Evolutionary conservation across 2,888 invertebrate genomes (phyloP).

Genomic region (Drosophila mulleri): DNA sequence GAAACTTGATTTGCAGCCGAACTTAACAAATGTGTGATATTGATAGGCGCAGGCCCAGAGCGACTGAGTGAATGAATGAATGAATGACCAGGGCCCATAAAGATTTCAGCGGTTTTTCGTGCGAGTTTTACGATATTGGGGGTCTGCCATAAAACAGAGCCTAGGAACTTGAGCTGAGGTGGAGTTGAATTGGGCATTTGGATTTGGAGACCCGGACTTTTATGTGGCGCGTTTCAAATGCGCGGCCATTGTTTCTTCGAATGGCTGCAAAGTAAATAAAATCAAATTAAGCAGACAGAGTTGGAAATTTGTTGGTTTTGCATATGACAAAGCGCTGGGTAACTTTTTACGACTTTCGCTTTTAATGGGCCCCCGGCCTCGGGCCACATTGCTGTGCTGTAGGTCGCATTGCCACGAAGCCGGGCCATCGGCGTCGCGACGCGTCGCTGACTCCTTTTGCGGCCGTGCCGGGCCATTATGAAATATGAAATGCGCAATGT

Average conservation of each 20-base stretch:
- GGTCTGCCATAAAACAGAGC: slow-evolving; percentile 34
- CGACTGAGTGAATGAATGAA: slow-evolving; percentile 26
- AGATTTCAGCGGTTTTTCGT: slow-evolving; percentile 64
- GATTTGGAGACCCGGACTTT: slow-evolving; percentile 8
- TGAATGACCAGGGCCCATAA: slow-evolving; percentile 61
- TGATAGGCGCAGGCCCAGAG: slow-evolving; percentile 26
- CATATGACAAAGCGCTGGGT: slow-evolving; percentile 70
- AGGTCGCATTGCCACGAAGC: slow-evolving; percentile 56
- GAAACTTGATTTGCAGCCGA: slow-evolving; percentile 73
- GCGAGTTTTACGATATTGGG: slow-evolving; percentile 41
- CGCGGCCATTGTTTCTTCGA: slow-evolving; percentile 59
- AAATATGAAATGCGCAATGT: slow-evolving; percentile 72
- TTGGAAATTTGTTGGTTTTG: slow-evolving; percentile 66
- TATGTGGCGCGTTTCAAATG: slow-evolving; percentile 65
- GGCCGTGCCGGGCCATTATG: slow-evolving; percentile 54
- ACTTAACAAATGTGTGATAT: slow-evolving; percentile 41
- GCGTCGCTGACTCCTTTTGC: slow-evolving; percentile 22
- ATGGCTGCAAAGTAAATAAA: slow-evolving; percentile 50
- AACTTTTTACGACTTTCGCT: slow-evolving; percentile 74
- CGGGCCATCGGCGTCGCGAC: not conserved
- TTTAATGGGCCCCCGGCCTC: slow-evolving; percentile 57
- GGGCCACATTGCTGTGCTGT: slow-evolving; percentile 61
- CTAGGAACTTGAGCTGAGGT: slow-evolving; percentile 35
- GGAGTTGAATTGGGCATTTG: not conserved
- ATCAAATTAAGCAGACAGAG: slow-evolving; percentile 57